Evolutionary conservation across 2,797 vertebrate genomes (phyloP), one percentile per base, ranked within the genome.

Genomic region (Microctenopoma lineatum): DNA sequence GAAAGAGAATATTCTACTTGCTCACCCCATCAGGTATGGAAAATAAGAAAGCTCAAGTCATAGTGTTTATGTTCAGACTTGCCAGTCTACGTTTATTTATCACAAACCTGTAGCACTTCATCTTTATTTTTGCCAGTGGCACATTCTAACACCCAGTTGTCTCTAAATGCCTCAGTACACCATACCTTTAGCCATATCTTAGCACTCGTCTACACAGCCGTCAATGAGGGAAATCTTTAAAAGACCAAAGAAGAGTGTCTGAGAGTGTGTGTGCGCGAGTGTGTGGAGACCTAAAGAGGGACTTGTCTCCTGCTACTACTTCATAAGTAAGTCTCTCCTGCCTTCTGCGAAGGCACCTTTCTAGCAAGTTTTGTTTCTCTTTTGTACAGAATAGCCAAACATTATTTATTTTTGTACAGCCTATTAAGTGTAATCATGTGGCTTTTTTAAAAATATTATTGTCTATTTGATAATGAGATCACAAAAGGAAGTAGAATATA

Each of bases 361-460:
- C 74, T 71, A 71, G 77, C 50, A 54, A 62, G 13, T 93, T 56
- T 62, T 73, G 32, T 79, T 66, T 94, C 61, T 79, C 56, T 94
- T 94, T 96, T 96, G 96, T 96, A 96, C 95, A 97, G 95, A 95
- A 96, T 96, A 97, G 94, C 93, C 95, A 93, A 96, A 94, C 92
- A 73, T 93, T 98, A 99, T 99, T 99, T 99, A 99, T 99, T 99
- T 99, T 98, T 99, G 96, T 99, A 99, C 96, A 97, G 96, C 94
- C 94, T 95, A 94, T 96, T 95, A 96, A 95, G 96, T 95, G 93
- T 96, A 97, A 96, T 94, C 95, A 93, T 93, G 90, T 92, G 91
- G 89, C 92, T 92, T 93, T 93, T 89, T 94, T 94, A 55, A 87
- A 21, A 63, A 94, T 93, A 92, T 96, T 96, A 95, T 97, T 96